Conservation (phyloP, 2,888 invertebrate species). For the Spialia ferax region DNA sequence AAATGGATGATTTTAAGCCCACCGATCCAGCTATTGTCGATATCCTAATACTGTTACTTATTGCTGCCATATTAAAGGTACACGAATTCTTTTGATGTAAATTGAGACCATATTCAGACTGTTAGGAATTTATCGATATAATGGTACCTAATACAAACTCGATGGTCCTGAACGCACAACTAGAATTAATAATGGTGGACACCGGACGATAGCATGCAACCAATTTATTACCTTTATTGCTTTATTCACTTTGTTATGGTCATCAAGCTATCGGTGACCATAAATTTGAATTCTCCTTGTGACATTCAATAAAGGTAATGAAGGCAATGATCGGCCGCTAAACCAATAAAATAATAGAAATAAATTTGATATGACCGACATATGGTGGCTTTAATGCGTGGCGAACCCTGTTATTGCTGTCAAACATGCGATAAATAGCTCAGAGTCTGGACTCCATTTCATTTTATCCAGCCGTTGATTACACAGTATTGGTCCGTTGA, state of each 20-base stretch:
- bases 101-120: slow-evolving; percentile 35
- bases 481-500: slow-evolving; percentile 82
- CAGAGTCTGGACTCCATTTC: slow-evolving; percentile 74
- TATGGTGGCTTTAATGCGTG: slow-evolving; percentile 82
- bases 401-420: slow-evolving; percentile 85
- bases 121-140: slow-evolving; percentile 40
- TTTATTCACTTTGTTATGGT: slow-evolving; percentile 80
- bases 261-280: slow-evolving; percentile 79
- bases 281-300: slow-evolving; percentile 83
- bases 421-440: slow-evolving; percentile 86
- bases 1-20: slow-evolving; percentile 86
- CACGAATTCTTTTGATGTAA: slow-evolving; percentile 41
- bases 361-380: slow-evolving; percentile 87
- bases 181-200: slow-evolving; percentile 50
- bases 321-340: slow-evolving; percentile 80
- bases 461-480: slow-evolving; percentile 82
- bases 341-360: slow-evolving; percentile 86
- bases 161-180: slow-evolving; percentile 42
- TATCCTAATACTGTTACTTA: slow-evolving; percentile 71
- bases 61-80: slow-evolving; percentile 52
- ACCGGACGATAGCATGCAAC: slow-evolving; percentile 63
- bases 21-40: slow-evolving; percentile 77
- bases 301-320: slow-evolving; percentile 85
- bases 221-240: slow-evolving; percentile 81
- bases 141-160: slow-evolving; percentile 36